Evolutionary conservation across 2,888 invertebrate genomes (phyloP), one percentile per base, ranked within the genome.

Genomic region (Bruchidius siliquastri): DNA sequence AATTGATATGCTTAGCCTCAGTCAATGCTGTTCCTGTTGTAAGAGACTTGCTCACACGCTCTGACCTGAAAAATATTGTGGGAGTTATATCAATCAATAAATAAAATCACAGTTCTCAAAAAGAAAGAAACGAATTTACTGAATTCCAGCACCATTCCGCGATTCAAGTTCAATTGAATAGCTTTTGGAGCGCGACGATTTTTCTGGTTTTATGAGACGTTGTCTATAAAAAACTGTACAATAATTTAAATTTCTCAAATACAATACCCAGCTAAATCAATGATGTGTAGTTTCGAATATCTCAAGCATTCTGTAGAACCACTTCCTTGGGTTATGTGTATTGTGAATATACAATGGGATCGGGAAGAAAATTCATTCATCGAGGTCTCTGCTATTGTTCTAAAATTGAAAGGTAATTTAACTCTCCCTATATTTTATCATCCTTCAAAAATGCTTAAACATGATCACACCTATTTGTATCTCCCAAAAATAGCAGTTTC

Each of bases 291-390:
- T 82, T 90, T 90, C 0, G 89, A 88, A 22, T 74, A 77, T 74
- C 78, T 77, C 8, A 76, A 71, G 32, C 72, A 70, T 76, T 85
- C 84, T 67, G 84, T 82, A 32, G 86, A 83, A 75, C 81, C 83
- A 70, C 86, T 82, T 20, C 83, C 85, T 26, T 84, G 82, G 2
- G 86, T 84, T 2, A 89, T 78, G 73, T 88, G 85, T 69, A 89
- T 85, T n/a, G 89, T 89, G 79, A 89, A 89, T 75, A 89, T 87
- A 77, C 89, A 89, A 77, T 90, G 89, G 0, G 89, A 89, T 79
- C 90, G 85, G 2, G 89, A 89, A 0, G 89, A 89, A 74, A 85
- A 86, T 69, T 87, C 87, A 80, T 89, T 90, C 86, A 88, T 86
- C n/a, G 88, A 88, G 0, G 89, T 90, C 77, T 88, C 89, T 0